Evolutionary conservation across 37 sponge, comb jelly and placozoan genomes (phyloP), one percentile per base, ranked within the genome.

Genomic region (Beroe forskalii): DNA sequence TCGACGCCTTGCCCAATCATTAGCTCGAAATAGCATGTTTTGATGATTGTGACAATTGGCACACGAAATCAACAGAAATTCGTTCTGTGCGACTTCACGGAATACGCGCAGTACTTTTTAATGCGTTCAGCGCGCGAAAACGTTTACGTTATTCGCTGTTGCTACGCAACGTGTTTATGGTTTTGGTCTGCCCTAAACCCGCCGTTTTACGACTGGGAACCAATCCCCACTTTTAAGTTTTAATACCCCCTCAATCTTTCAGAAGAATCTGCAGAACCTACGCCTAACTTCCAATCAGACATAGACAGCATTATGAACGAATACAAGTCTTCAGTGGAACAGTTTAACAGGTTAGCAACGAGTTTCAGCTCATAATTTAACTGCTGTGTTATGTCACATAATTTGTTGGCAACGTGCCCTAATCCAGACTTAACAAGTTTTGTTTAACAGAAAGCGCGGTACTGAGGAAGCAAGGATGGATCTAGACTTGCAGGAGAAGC

Each of bases 241-340:
- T n/a, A n/a, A n/a, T n/a, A n/a, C n/a, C n/a, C 6, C 55, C 6
- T 48, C 12, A 17, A 12, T 48, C 12, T 48, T 48, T 48, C 55
- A 48, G 55, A 48, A 48, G 12, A 12, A 6, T 1, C 72, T 33
- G 55, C 37, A 1, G 86, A 41, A 33, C 55, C 86, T 4, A 27
- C 55, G n/a, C 86, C 86, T 3, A 44, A 80, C 55, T 80, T 41
- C 55, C 44, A 41, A 25, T 44, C 55, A 1, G 86, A 80, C 55
- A 44, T 80, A 19, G 86, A 80, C 30, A 25, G 31, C 44, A 80
- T 80, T 23, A 80, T 80, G 86, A 80, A 25, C 48, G 86, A 44
- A 1, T 80, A 80, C 55, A 80, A 44, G 35, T 33, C 28, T 28
- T 80, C 86, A 6, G 86, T 80, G 48, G 86, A 41, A n/a, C 86